Evolutionary conservation across 2,113 vertebrate genomes (phyloP), one percentile per base, ranked within the genome.

Genomic region (Acanthochromis polyacanthus): DNA sequence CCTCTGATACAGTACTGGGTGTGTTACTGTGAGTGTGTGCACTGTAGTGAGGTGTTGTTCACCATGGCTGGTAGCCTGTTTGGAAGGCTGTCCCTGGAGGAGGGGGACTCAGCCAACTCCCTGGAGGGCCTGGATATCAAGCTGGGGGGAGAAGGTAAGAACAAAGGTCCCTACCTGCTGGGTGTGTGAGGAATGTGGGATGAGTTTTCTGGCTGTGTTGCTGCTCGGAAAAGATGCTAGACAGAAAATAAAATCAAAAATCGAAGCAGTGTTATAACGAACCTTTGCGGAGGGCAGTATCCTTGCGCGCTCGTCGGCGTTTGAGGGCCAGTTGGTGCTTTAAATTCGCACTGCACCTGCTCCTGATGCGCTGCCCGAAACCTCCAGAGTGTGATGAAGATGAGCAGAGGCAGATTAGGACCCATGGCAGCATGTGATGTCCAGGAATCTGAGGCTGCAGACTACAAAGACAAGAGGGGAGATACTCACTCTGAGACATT

Each of bases 61-160:
- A 86, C 87, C 78, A 95, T 95, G 95, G 95, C 94, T 63, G 91
- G 94, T 88, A 95, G 94, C 84, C 88, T 93, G 53, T 95, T 93
- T 88, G 94, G 93, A 84, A 87, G 89, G 84, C 89, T 94, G 69
- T 96, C 95, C 78, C 87, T 95, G 89, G 95, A 93, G 82, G 93
- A 95, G 83, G 94, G 88, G n/a, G 89, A 94, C 80, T 95, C 93
- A 1, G 83, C 94, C 83, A 93, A 90, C 77, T 95, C 93, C 82
- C 91, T 93, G 30, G 95, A 95, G 82, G 93, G 89, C 82, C 86
- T 90, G 86, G 93, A 95, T 83, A 88, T 89, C 5, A 94, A 95
- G 72, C 87, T 94, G 58, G 91, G 73, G 51, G 85, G 88, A 82
- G 91, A 92, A 94, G 94, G 95, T 95, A 95, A 93, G 93, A 82